Base-by-base conservation (phyloP, 2,888 invertebrate species). In the Lithophane leautieri region DNA sequence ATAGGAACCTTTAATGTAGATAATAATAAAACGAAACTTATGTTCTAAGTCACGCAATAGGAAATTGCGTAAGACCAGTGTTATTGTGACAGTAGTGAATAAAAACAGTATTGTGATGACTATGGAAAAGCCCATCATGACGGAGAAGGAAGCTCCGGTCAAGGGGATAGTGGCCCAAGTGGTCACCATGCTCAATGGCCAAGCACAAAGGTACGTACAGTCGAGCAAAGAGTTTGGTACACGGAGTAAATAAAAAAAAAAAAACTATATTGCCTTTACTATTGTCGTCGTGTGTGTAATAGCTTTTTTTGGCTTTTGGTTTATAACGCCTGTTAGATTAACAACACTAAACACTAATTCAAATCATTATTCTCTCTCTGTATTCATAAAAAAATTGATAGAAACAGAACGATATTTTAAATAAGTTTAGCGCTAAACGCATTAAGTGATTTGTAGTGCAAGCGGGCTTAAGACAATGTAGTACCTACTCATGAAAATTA, bases 121-220 rank as follows among this genome's bases (percentile, higher is more conserved):
- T 89, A 95, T 95, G 96, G 95, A 96, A 88, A 95, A 93, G 84
- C 86, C 93, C 19, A 89, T 88, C 70, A 89, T 96, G 92, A 82
- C 93, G 92, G 96, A 96, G 86, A 94, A 93, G 91, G 97, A 96
- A 90, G 95, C 95, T 69, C 96, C 96, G 4, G 93, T 94, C 58
- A 96, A 96, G 83, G 97, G 96, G 79, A 95, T 96, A 40, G 97
- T 97, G 90, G 97, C 96, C 66, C 96, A 97, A 90, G 96, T 96
- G 87, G 96, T 97, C 87, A 96, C 96, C 47, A 96, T 96, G 95
- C 95, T 96, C 65, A 96, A 97, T 89, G 95, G 94, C 86, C 96
- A 96, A 89, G 95, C 96, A 79, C 95, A 96, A 86, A 95, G 95
- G 96, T 96, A 94, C 63, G 94, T 92, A 87, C 12, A n/a, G n/a